Conservation (phyloP, 1,140 invertebrate species). For the Caenorhabditis elegans region DNA sequence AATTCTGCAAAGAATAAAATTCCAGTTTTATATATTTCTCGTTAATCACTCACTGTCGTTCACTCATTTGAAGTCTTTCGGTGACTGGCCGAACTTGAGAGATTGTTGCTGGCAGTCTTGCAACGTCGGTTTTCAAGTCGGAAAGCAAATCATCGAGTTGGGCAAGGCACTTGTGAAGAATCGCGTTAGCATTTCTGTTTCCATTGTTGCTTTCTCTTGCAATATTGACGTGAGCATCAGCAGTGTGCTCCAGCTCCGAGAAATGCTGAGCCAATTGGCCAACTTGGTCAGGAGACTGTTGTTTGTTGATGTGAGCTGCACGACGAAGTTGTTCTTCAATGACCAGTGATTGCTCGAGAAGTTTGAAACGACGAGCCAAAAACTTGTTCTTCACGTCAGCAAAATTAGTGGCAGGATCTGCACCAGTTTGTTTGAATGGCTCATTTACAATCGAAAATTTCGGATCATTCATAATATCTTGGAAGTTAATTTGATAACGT, state of each 20-base stretch:
- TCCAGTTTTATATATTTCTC: too few species aligned
- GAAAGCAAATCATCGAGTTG: constrained; percentile 94
- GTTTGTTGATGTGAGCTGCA: constrained; percentile 90
- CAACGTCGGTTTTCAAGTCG: constrained; percentile 99
- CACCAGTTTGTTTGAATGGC: constrained; percentile 97
- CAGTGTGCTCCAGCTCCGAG: constrained; percentile 85
- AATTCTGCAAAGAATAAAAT: constrained; percentile 43
- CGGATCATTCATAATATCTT: constrained; percentile 78
- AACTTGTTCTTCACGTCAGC: constrained; percentile 99
- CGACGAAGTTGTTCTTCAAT: constrained; percentile 96
- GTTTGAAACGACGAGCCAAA: constrained; percentile 92
- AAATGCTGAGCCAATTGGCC: constrained; percentile 82
- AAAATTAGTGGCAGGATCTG: constrained; percentile 88
- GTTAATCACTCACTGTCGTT: constrained; percentile 68
- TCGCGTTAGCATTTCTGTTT: constrained; percentile 96
- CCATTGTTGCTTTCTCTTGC: constrained; percentile 80
- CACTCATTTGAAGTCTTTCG: constrained; percentile 92
- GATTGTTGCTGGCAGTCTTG: constrained; percentile 88
- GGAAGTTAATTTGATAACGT: constrained; percentile 70
- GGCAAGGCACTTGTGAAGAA: constrained; percentile 94
- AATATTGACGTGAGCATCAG: constrained; percentile 87
- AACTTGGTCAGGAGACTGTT: constrained; percentile 76
- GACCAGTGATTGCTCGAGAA: constrained; percentile 94
- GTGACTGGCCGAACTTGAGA: constrained; percentile 94
- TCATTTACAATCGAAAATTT: constrained; percentile 97